A percentile compares a stretch with the other conserved stretches of the same genome.
These are phyloP conservation scores for Coleophora flavipennella DNA, from an alignment of 2,888 invertebrate species.

Conservation along the genomic window DNA sequence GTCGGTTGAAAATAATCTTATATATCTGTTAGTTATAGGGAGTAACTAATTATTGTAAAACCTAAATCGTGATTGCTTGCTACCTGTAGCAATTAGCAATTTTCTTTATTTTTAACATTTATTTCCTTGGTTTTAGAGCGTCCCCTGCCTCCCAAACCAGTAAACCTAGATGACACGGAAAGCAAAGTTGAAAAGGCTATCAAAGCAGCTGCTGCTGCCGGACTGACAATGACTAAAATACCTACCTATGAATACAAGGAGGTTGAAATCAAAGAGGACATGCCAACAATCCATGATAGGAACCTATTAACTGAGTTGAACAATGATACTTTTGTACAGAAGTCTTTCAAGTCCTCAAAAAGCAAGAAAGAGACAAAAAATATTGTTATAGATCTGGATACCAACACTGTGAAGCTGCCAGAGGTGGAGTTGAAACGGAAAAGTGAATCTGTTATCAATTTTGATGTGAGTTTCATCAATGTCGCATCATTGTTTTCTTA, in stretches of 20 bases:
- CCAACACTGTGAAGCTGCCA: conserved; percentile 80
- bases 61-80: too few relatives aligned
- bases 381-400: conserved; percentile 81
- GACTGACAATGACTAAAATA: conserved; percentile 63
- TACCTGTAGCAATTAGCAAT: background rate
- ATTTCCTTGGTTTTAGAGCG: conserved; percentile 31
- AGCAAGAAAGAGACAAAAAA: conserved; percentile 77
- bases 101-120: background rate
- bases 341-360: conserved; percentile 70
- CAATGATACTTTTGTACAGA: conserved; percentile 77
- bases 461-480: conserved; percentile 67
- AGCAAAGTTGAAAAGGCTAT: conserved; percentile 61
- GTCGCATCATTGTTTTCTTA: background rate
- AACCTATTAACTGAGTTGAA: conserved; percentile 80
- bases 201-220: conserved; percentile 64
- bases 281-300: conserved; percentile 68
- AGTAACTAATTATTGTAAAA: too few relatives aligned
- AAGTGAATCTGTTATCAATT: conserved; percentile 77
- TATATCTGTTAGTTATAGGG: too few relatives aligned
- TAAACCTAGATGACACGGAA: conserved; percentile 55
- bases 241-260: conserved; percentile 65
- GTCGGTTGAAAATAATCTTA: too few relatives aligned
- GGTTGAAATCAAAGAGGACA: conserved; percentile 59
- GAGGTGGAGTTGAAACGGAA: conserved; percentile 63
- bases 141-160: conserved; percentile 24